phyloP scores from a whole-genome alignment of 2,797 vertebrate species.

The Malurus splendens region DNA sequence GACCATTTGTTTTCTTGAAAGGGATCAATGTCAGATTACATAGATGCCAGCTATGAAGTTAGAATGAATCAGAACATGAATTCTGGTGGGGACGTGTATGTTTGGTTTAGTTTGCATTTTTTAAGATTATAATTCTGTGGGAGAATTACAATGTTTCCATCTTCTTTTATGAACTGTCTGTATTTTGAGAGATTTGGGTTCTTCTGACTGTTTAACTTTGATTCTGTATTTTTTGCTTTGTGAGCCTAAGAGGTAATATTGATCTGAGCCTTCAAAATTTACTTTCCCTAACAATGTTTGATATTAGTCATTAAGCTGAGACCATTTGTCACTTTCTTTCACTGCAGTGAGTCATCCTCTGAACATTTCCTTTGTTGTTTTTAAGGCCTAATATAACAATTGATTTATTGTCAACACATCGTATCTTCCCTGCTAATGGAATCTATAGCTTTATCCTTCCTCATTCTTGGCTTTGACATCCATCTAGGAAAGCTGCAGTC shows the following conservation, averaged over 20 bases:
- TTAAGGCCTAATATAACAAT: conserved; percentile 3
- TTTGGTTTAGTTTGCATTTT: background rate
- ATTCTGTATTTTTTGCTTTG: background rate
- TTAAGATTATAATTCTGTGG: background rate
- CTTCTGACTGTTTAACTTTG: background rate
- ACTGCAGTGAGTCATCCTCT: background rate
- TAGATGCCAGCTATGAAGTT: background rate
- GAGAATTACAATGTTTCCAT: background rate
- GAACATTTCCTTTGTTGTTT: background rate
- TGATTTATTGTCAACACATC: conserved; percentile 18
- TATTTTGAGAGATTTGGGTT: background rate
- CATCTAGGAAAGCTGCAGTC: background rate
- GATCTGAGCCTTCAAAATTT: background rate
- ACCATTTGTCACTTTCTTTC: conserved; percentile 6
- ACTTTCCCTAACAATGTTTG: background rate
- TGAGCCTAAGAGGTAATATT: background rate
- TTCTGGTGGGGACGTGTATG: background rate
- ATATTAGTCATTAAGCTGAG: background rate
- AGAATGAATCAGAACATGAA: background rate
- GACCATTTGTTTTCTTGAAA: background rate
- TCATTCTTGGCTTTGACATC: background rate
- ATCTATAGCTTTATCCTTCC: background rate
- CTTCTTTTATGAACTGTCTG: background rate
- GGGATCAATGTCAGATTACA: background rate
- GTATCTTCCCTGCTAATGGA: background rate